Percentiles rank a stretch among this genome's conserved stretches.
phyloP scores from a whole-genome alignment of 2,113 vertebrate species.

The Cyphomyrus plagiostoma region DNA sequence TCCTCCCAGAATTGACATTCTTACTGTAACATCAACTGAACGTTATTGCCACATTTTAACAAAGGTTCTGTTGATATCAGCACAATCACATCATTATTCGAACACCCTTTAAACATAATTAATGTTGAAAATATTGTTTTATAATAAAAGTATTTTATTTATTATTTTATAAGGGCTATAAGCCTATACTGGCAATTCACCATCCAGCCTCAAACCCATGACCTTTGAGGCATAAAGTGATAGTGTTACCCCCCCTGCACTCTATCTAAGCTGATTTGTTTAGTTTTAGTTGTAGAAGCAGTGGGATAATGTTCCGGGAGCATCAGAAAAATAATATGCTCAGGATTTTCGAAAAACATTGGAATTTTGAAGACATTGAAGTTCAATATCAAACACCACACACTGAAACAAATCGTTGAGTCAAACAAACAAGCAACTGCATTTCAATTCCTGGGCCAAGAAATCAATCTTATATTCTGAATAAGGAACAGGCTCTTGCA shows the following conservation, averaged over 20 bases:
- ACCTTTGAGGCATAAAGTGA: not conserved
- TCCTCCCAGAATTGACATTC: not conserved
- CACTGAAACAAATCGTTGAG: not conserved
- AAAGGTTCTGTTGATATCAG: not conserved
- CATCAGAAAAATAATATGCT: not conserved
- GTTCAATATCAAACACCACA: not conserved
- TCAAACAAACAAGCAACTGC: not conserved
- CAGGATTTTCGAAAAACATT: not conserved
- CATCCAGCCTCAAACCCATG: not conserved
- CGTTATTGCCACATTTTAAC: not conserved
- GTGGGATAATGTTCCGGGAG: not conserved
- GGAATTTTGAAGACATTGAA: not conserved
- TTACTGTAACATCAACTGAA: not conserved
- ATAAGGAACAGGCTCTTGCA: not conserved
- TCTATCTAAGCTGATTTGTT: not conserved
- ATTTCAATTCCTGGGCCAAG: not conserved
- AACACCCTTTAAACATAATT: not conserved
- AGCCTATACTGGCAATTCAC: not conserved
- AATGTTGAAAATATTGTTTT: not conserved
- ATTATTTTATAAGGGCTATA: not conserved
- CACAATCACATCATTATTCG: not conserved
- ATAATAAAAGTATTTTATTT: not conserved
- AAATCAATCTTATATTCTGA: not conserved
- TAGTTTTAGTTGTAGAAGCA: not conserved
- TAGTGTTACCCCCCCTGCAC: not conserved